phyloP scores from a whole-genome alignment of 2,113 vertebrate species.

The Sinocyclocheilus anshuiensis region DNA sequence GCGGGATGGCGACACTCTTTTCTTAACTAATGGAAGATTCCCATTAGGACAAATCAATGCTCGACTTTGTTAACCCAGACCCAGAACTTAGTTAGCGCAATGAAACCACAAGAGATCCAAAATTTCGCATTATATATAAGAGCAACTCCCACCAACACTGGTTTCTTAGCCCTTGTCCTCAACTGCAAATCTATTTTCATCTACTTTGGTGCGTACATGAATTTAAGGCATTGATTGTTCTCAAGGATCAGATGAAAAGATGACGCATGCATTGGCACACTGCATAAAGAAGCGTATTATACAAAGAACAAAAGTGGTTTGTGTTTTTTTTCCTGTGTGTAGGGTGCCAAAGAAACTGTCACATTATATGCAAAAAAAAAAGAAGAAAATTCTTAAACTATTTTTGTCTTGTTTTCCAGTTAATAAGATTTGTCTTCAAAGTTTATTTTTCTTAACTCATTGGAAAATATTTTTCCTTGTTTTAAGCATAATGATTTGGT shows the following conservation, averaged over 20 bases:
- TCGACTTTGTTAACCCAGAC: slow-evolving; percentile 21
- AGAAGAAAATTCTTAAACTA: not conserved
- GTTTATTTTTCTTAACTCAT: not conserved
- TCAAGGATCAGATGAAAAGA: slow-evolving; percentile 58
- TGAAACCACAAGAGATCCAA: slow-evolving; percentile 1
- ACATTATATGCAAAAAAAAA: not conserved
- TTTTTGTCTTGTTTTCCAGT: not conserved
- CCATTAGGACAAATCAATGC: slow-evolving; percentile 20
- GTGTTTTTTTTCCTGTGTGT: not conserved
- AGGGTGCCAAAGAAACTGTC: not conserved
- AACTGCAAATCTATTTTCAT: slow-evolving; percentile 53
- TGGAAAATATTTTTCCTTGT: not conserved
- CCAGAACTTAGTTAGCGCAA: not conserved
- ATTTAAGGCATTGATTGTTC: slow-evolving; percentile 77
- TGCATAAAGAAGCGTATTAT: not conserved
- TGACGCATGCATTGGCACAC: slow-evolving; percentile 20
- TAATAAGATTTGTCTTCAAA: not conserved
- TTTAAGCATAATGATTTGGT: not conserved
- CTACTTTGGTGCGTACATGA: slow-evolving; percentile 77
- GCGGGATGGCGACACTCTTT: slow-evolving; percentile 57
- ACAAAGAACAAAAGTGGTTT: not conserved
- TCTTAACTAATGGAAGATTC: slow-evolving; percentile 57
- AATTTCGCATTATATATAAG: not conserved
- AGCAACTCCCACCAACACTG: slow-evolving; percentile 21
- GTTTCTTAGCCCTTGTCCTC: slow-evolving; percentile 30